Percentiles rank a stretch among this genome's conserved stretches.
phyloP scores from a whole-genome alignment of 2,888 invertebrate species.

The Nomada lathburiana region DNA sequence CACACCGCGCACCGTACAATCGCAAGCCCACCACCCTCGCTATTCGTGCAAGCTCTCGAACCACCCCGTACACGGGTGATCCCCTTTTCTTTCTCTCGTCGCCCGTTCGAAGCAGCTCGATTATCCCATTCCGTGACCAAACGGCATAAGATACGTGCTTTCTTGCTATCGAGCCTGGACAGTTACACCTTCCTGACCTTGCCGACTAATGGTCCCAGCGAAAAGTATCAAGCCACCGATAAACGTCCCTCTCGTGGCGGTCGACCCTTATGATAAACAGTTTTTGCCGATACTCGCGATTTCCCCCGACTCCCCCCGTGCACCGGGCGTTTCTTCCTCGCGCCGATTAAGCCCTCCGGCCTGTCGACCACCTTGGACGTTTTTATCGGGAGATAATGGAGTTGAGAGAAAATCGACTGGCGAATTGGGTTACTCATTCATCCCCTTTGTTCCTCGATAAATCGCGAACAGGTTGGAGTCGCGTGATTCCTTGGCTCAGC shows the following conservation, averaged over 20 bases:
- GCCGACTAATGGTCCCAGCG: constrained; percentile 52
- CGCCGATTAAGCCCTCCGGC: constrained; percentile 45
- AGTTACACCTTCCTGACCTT: constrained; percentile 58
- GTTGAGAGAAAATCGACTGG: not conserved
- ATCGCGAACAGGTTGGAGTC: too few relatives aligned
- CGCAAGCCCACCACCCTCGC: constrained; percentile 20
- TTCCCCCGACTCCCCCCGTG: not conserved
- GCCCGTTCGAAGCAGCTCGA: constrained; percentile 2
- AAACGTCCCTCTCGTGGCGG: constrained; percentile 26
- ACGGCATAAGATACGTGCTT: constrained; percentile 52
- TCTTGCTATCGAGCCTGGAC: constrained; percentile 45
- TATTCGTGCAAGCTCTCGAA: not conserved
- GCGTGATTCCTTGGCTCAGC: too few relatives aligned
- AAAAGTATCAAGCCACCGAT: constrained; percentile 55
- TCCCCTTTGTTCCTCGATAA: too few relatives aligned
- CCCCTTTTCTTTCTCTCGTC: not conserved
- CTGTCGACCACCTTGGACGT: constrained; percentile 4
- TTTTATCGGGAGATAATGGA: constrained; percentile 31
- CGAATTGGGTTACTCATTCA: not conserved
- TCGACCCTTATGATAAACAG: constrained; percentile 45
- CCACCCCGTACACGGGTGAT: not conserved
- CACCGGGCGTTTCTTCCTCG: constrained; percentile 16
- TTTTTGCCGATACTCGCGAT: constrained; percentile 37
- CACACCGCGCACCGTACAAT: not conserved
- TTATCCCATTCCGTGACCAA: constrained; percentile 64